Conservation (phyloP, 2,113 vertebrate species). For the Corythaeola cristata region DNA sequence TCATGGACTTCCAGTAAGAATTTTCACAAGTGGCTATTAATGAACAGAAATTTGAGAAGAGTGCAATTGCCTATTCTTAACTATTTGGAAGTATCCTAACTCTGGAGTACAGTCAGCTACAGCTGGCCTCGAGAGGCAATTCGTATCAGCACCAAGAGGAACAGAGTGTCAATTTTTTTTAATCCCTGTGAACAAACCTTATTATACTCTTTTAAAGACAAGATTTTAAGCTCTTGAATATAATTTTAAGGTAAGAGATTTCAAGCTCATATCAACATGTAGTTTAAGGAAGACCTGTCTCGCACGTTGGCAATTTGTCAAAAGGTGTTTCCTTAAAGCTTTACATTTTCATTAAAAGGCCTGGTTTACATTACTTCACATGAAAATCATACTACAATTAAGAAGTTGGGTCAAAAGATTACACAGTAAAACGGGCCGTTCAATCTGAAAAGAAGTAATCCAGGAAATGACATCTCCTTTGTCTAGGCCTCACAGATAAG, state of each 20-base stretch:
- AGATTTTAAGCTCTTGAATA: not conserved
- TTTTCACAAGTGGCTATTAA: not conserved
- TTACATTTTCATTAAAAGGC: not conserved
- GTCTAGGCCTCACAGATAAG: conserved; percentile 75
- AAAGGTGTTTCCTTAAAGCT: not conserved
- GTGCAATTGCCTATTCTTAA: not conserved
- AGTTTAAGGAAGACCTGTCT: not conserved
- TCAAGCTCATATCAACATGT: not conserved
- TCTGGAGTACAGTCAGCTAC: not conserved
- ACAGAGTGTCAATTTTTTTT: not conserved
- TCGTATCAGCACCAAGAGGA: not conserved
- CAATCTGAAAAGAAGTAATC: conserved; percentile 60
- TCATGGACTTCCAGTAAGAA: not conserved
- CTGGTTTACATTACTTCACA: not conserved
- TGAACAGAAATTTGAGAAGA: not conserved
- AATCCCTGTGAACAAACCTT: not conserved
- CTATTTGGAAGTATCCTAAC: not conserved
- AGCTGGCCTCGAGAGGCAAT: not conserved
- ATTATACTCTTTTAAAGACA: not conserved
- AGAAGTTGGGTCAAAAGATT: not conserved
- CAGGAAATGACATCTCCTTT: conserved; percentile 81
- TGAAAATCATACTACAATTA: not conserved
- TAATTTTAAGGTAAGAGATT: not conserved
- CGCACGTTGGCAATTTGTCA: not conserved
- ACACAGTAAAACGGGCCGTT: not conserved